phyloP scores from a whole-genome alignment of 64 coral and sea anemone genomes.

The Trachythela sp. region DNA sequence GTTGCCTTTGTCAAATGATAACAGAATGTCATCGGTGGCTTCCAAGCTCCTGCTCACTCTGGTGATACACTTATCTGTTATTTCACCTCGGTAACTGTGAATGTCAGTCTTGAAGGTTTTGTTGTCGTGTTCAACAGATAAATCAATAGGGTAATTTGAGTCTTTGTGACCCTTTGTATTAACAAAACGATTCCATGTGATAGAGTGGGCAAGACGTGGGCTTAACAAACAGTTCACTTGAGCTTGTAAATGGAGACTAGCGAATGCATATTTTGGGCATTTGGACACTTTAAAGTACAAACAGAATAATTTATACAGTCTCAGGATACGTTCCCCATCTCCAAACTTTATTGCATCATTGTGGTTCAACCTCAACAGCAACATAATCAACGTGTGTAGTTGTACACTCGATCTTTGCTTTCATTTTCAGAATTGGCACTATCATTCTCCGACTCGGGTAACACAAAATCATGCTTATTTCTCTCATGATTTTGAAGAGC shows the following conservation, averaged over 20 bases:
- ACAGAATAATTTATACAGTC: slow-evolving; percentile 42
- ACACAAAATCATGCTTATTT: not conserved
- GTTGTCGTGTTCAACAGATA: slow-evolving; percentile 55
- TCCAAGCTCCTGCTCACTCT: slow-evolving; percentile 25
- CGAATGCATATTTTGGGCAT: slow-evolving; percentile 51
- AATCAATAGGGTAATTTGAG: slow-evolving; percentile 59
- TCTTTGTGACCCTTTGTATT: slow-evolving; percentile 37
- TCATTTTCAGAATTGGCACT: not conserved
- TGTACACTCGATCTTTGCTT: slow-evolving; percentile 19
- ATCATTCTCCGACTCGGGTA: not conserved
- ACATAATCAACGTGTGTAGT: slow-evolving; percentile 48
- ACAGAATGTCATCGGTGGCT: not conserved
- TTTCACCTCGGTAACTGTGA: slow-evolving; percentile 54
- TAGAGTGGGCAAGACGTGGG: slow-evolving; percentile 39
- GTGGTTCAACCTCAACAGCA: slow-evolving; percentile 11
- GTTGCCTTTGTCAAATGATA: slow-evolving; percentile 37
- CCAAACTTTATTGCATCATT: slow-evolving; percentile 50
- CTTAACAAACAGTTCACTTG: slow-evolving; percentile 44
- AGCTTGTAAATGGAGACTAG: slow-evolving; percentile 48
- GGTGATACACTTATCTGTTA: slow-evolving; percentile 46
- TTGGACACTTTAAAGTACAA: slow-evolving; percentile 46
- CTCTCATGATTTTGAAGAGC: slow-evolving; percentile 45
- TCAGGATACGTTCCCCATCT: slow-evolving; percentile 35
- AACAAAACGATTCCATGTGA: slow-evolving; percentile 59
- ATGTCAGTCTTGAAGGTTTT: slow-evolving; percentile 56